Evolutionary conservation across 2,113 vertebrate genomes (phyloP), one percentile per base, ranked within the genome.

Genomic region (Chaenocephalus aceratus): DNA sequence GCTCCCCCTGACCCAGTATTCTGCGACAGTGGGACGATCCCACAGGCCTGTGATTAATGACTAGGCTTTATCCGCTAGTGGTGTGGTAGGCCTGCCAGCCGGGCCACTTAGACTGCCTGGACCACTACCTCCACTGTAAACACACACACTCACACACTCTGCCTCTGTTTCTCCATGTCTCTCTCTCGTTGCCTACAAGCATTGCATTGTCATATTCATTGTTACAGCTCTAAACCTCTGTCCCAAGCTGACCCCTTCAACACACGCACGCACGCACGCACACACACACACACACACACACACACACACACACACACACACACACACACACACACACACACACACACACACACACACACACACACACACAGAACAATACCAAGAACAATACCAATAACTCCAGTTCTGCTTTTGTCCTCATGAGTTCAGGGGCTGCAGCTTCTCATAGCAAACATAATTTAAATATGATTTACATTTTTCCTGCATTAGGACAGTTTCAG

Each of bases 1-100:
- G 92, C 90, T 93, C 90, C 91, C 82, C 66, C 85, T 94, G 94
- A 95, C 94, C 94, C 91, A 95, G 61, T 93, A 93, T 94, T 94
- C 88, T 90, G 91, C 90, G 92, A 91, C 92, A 91, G 89, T 91
- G 90, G 92, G 92, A 91, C 87, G 82, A 92, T 95, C 92, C 90
- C 91, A 90, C 85, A 84, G 87, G 77, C 86, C 77, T 76, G 88
- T 93, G 91, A 92, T 93, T 91, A 94, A 91, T 93, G 94, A 92
- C 91, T 82, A 79, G 93, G 90, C 86, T 83, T 77, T 86, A 91
- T 90, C 80, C 85, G 21, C 85, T 77, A 72, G 91, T 91, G 80
- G 70, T 82, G 91, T 82, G 87, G 86, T 89, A 80, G 80, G 82
- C 79, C 74, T 88, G 86, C 85, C 79, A 90, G 83, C 86, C 81